Percentiles rank a stretch among this genome's conserved stretches.
Evolutionary conservation across 2,797 vertebrate species (phyloP).

Genomic region (Apodemus agrarius): DNA sequence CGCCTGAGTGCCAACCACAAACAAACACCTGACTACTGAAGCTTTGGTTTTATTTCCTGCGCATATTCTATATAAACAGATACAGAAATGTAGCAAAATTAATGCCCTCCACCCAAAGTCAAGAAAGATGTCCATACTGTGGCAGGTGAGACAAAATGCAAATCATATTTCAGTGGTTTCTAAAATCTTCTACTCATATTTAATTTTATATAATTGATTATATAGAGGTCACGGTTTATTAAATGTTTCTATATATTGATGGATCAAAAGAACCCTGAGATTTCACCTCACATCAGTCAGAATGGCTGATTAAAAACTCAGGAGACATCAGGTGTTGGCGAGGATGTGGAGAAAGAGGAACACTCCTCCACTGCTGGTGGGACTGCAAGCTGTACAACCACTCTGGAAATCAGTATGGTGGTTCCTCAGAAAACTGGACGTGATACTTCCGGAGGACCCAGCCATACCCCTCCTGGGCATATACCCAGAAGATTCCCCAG

Average conservation of each 20-base stretch:
- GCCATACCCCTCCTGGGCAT: no score
- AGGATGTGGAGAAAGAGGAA: no score
- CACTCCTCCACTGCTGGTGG: no score
- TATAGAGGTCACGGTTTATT: neutral
- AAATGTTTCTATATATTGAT: constrained; percentile 45
- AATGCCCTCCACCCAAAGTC: neutral
- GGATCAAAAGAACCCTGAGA: neutral
- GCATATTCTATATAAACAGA: neutral
- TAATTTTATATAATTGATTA: constrained; percentile 33
- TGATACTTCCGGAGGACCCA: no score
- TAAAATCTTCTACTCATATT: constrained; percentile 19
- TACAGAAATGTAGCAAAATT: constrained; percentile 34
- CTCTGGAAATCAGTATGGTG: no score
- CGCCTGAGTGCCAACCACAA: neutral
- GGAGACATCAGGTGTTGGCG: no score
- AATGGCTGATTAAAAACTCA: no score
- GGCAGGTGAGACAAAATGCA: neutral
- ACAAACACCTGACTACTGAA: neutral
- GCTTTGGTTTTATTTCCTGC: constrained; percentile 24
- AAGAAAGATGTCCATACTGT: neutral
- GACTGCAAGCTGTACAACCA: no score
- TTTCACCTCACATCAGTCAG: no score
- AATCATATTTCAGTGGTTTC: neutral
- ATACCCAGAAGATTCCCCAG: no score
- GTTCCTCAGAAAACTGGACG: no score